Evolutionary conservation across 2,797 vertebrate genomes (phyloP), one percentile per base, ranked within the genome.

Genomic region (Sebastes melanostomus): DNA sequence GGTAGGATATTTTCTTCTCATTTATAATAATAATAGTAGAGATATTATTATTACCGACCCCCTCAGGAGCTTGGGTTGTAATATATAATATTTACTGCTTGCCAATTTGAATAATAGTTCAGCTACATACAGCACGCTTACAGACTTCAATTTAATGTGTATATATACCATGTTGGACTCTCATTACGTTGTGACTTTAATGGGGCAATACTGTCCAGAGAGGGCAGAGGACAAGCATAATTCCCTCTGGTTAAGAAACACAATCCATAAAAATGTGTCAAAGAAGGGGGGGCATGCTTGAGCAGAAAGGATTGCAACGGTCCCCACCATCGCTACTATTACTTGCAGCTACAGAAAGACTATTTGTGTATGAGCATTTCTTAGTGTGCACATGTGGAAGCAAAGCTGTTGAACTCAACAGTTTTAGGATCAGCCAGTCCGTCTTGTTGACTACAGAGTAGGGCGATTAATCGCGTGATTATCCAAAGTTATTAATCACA

Each of bases 1-100:
- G 38, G 50, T 18, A 12, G 52, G 5, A 52, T 70, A 69, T 81
- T 74, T 68, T 73, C 30, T 78, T 67, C 50, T 77, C 34, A 77
- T 84, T 75, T 54, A 34, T 83, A 54, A 66, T 65, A 24, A 20
- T 62, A 58, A 62, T 56, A 50, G 29, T 10, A 50, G 9, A 50
- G 12, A 27, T 69, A 60, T 62, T 38, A 66, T 60, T 61, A 66
- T 60, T 61, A 58, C 36, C 50, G 30, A 46, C 4, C 8, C 5
- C 1, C 25, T 67, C 18, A 34, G 30, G 50, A 71, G 20, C 5
- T 55, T 42, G n/a, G 34, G 5, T 46, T 70, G 22, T 24, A 36
- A 58, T 62, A 56, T 55, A 61, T 59, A 8, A 82, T 61, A 82
- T 66, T n/a, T 61, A 24, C 24, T 62, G 22, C 25, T 24, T 42